phyloP scores from a whole-genome alignment of 2,797 vertebrate genomes.

The Sebastes minor region DNA sequence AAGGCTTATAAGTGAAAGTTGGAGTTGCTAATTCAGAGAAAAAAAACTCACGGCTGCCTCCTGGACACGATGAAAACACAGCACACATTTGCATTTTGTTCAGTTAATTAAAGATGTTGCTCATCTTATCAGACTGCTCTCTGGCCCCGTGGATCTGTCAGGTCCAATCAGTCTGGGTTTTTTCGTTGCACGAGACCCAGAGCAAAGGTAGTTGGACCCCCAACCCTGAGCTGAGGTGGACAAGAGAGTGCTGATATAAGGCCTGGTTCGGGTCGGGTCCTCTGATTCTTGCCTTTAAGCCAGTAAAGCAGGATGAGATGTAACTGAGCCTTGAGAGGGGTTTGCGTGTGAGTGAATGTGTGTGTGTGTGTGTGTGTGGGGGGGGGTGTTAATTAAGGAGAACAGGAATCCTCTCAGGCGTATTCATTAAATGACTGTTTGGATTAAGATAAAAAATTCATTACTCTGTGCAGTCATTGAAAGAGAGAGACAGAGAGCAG shows the following conservation, averaged over 20 bases:
- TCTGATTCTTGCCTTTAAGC: slow-evolving; percentile 7
- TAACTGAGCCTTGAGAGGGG: slow-evolving; percentile 7
- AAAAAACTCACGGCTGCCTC: not conserved
- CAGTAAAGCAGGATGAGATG: slow-evolving; percentile 27
- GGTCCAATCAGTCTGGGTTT: too few species aligned
- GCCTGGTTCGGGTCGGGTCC: slow-evolving; percentile 7
- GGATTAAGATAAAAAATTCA: slow-evolving; percentile 84
- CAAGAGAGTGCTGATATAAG: not conserved
- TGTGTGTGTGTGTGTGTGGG: not conserved
- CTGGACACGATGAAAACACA: too few species aligned
- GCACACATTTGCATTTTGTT: not conserved
- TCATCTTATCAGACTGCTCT: too few species aligned
- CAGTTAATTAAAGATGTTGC: not conserved
- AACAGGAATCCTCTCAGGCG: slow-evolving; percentile 71
- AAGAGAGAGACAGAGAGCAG: slow-evolving; percentile 11
- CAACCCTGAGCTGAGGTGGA: not conserved
- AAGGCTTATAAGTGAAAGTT: not conserved
- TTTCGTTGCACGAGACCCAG: not conserved
- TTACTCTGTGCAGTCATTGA: slow-evolving; percentile 72
- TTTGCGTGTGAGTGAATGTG: not conserved
- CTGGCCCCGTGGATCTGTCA: too few species aligned
- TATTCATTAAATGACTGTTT: slow-evolving; percentile 82
- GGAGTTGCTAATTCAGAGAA: not conserved
- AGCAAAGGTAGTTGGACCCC: not conserved
- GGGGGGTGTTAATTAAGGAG: slow-evolving; percentile 68